Conservation (phyloP, 2,113 vertebrate genomes). For the Osmerus eperlanus region DNA sequence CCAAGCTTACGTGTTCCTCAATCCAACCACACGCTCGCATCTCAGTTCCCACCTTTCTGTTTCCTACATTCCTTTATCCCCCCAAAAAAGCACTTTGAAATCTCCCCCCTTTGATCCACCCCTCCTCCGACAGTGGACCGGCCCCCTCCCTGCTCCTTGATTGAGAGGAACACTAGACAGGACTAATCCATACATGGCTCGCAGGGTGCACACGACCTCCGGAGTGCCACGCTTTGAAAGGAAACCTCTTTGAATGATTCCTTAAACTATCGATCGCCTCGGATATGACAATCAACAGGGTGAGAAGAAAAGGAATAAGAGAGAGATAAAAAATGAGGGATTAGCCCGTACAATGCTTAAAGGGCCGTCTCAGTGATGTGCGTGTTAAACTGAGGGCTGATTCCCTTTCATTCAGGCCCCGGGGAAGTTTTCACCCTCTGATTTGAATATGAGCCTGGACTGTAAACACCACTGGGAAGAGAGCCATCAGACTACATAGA, state of each 20-base stretch:
- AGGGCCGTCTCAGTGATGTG: conserved; percentile 30
- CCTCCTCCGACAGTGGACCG: conserved; percentile 38
- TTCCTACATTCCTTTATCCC: conserved; percentile 15
- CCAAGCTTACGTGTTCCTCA: conserved; percentile 3
- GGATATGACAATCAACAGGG: conserved; percentile 43
- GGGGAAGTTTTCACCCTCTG: neutral
- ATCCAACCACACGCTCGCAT: conserved; percentile 26
- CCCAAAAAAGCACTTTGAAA: conserved; percentile 36
- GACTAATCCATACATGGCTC: conserved; percentile 55
- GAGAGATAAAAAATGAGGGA: conserved; percentile 37
- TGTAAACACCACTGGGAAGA: neutral
- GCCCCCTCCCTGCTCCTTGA: conserved; percentile 48
- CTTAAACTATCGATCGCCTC: conserved; percentile 62
- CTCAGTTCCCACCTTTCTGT: conserved; percentile 21
- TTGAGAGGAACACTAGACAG: conserved; percentile 54
- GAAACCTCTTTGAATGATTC: conserved; percentile 62
- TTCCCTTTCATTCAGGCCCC: conserved; percentile 7
- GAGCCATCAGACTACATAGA: too few species aligned
- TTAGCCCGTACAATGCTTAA: conserved; percentile 43
- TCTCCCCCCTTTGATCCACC: conserved; percentile 57
- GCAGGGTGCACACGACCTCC: conserved; percentile 39
- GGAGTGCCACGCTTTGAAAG: conserved; percentile 58
- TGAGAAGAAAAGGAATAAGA: conserved; percentile 24
- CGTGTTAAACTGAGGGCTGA: conserved; percentile 3
- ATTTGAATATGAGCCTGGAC: conserved; percentile 19